Conservation (phyloP, 2,797 vertebrate genomes). For the Cirrhinus mrigala region DNA sequence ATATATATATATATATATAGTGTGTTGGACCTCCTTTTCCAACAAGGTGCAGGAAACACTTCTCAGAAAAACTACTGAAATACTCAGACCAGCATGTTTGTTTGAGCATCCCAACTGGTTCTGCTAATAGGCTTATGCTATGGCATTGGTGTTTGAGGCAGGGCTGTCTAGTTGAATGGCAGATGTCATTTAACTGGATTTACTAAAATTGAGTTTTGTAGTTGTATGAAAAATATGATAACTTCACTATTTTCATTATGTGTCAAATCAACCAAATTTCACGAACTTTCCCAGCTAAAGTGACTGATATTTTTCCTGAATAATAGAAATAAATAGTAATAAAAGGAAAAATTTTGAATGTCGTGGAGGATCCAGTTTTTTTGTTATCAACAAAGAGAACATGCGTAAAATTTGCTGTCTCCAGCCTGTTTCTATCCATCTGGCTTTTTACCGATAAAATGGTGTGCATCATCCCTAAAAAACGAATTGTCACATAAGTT, state of each 20-base stretch:
- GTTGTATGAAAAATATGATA: background rate
- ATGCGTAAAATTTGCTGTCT: no score
- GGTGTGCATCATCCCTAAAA: no score
- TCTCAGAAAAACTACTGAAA: background rate
- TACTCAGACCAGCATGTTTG: background rate
- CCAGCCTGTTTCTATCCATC: no score
- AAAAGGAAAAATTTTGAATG: no score
- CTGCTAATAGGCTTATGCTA: background rate
- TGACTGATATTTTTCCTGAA: no score
- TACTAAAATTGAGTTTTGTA: background rate
- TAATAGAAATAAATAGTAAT: no score
- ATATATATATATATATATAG: no score
- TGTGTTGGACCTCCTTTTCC: background rate
- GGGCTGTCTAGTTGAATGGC: background rate
- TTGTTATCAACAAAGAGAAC: no score
- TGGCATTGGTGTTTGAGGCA: background rate
- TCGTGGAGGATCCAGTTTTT: no score
- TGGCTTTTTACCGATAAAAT: no score
- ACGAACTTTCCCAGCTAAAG: background rate
- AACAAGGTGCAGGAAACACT: background rate
- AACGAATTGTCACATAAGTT: no score
- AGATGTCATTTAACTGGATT: background rate
- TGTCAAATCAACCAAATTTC: background rate
- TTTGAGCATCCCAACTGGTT: background rate
- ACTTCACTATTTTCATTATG: background rate